These are phyloP conservation scores for Xestoiulus laeticollis DNA, from an alignment of 2,888 invertebrate genomes.

Conservation along the genomic window DNA sequence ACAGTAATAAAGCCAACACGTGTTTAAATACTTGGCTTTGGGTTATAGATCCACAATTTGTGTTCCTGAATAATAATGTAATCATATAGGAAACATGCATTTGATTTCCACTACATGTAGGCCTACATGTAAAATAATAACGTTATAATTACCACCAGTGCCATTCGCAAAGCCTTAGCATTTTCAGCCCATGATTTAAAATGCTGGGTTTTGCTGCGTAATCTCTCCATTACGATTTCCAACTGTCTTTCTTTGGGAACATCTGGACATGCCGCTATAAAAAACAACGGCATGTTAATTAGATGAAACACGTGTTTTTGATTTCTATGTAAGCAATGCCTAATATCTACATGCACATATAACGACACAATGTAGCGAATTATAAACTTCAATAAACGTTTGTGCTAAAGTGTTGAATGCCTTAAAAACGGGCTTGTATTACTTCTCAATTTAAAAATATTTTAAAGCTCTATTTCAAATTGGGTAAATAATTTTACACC, in stretches of 20 bases:
- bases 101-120: conserved; percentile 54
- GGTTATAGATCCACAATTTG: no score
- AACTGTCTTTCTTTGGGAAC: conserved; percentile 73
- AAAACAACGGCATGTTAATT: not conserved
- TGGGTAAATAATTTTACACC: not conserved
- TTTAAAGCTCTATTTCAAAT: no score
- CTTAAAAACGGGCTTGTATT: not conserved
- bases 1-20: no score
- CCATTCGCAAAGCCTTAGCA: conserved; percentile 86
- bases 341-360: not conserved
- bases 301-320: not conserved
- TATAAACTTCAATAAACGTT: not conserved
- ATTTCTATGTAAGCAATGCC: not conserved
- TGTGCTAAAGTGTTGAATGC: not conserved
- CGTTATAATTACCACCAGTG: conserved; percentile 74
- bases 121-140: conserved; percentile 61
- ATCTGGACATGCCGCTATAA: conserved; percentile 45
- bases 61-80: no score
- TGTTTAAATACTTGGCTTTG: no score
- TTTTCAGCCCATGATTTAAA: conserved; percentile 85
- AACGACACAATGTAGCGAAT: not conserved
- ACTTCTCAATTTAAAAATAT: not conserved
- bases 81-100: not conserved
- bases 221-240: conserved; percentile 90
- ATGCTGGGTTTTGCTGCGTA: conserved; percentile 83